These are phyloP conservation scores for Macroglossus sobrinus DNA, from an alignment of 2,113 vertebrate species.

Conservation along the genomic window DNA sequence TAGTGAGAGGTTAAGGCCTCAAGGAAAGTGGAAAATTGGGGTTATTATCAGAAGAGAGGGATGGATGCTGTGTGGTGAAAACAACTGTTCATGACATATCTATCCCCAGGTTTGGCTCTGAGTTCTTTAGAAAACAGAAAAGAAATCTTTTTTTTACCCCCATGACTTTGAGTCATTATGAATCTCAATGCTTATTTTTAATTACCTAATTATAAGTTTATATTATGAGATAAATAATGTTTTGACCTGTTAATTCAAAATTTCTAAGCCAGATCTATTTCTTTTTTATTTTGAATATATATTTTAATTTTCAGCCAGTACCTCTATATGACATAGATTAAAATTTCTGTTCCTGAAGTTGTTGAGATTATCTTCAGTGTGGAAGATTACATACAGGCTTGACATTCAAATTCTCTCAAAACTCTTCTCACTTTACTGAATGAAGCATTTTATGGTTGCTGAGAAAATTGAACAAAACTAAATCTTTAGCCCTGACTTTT, in stretches of 20 bases:
- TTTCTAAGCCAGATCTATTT: conserved; percentile 19
- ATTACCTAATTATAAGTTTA: conserved; percentile 57
- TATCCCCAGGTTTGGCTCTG: background rate
- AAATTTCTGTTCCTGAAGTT: conserved; percentile 21
- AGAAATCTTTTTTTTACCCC: background rate
- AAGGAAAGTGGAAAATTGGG: background rate
- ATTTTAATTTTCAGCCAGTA: conserved; percentile 43
- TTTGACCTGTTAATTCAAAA: conserved; percentile 41
- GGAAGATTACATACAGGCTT: background rate
- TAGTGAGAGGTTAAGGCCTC: background rate
- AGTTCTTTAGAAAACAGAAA: background rate
- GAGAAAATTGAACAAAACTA: background rate
- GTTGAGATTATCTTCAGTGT: conserved; percentile 6
- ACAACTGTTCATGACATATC: background rate
- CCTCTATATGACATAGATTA: conserved; percentile 17
- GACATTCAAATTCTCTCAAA: background rate
- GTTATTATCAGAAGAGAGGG: background rate
- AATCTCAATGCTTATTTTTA: conserved; percentile 46
- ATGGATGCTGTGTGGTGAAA: background rate
- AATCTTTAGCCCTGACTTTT: background rate
- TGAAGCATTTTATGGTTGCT: background rate
- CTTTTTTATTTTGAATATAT: conserved; percentile 1
- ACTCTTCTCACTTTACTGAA: background rate
- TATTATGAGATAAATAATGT: conserved; percentile 20
- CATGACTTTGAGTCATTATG: conserved; percentile 47